These are phyloP conservation scores for Hycleus cichorii DNA, from an alignment of 1,140 invertebrate genomes.

Conservation along the genomic window DNA sequence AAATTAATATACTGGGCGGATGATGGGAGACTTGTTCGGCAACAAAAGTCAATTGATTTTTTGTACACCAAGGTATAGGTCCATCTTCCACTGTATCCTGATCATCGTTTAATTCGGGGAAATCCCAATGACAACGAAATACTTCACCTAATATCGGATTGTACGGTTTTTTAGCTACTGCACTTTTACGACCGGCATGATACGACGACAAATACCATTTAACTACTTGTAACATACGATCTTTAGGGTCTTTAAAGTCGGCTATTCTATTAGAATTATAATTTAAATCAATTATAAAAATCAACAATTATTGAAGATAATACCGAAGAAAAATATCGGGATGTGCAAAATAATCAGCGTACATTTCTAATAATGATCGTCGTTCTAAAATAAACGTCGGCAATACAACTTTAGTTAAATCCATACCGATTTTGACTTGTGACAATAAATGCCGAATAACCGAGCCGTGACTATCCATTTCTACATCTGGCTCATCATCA, in stretches of 20 bases:
- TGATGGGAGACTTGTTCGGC: conserved; percentile 99
- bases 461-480: conserved; percentile 89
- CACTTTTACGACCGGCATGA: conserved; percentile 90
- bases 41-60: conserved; percentile 79
- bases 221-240: conserved; percentile 88
- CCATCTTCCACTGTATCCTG: conserved; percentile 57
- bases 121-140: conserved; percentile 84
- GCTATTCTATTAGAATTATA: conserved; percentile 56
- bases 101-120: conserved; percentile 40
- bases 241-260: conserved; percentile 71
- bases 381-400: conserved; percentile 96
- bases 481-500: conserved; percentile 75
- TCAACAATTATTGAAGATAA: conserved; percentile 35
- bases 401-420: conserved; percentile 93
- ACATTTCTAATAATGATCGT: conserved; percentile 93
- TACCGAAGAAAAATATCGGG: conserved; percentile 92
- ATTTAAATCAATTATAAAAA: not conserved
- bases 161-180: conserved; percentile 95
- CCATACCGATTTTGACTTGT: conserved; percentile 97
- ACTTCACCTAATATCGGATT: conserved; percentile 95
- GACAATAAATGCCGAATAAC: conserved; percentile 91
- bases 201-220: conserved; percentile 95
- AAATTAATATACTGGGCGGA: conserved; percentile 71
- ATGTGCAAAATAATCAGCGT: conserved; percentile 97
- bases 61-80: conserved; percentile 72